Evolutionary conservation across 2,888 invertebrate genomes (phyloP), one percentile per base, ranked within the genome.

Genomic region (Heliconius sara): DNA sequence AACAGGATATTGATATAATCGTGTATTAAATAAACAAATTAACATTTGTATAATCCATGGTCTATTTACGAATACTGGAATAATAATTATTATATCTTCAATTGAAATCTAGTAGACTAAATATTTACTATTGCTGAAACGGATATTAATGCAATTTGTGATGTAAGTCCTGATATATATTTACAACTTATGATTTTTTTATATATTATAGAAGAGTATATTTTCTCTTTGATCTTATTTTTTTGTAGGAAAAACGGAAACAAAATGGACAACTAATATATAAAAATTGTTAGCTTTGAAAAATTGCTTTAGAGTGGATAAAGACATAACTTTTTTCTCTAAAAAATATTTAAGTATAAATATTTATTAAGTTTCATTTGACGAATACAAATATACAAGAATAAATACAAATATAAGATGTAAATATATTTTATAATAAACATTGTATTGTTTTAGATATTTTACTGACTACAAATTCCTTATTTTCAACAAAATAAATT

Each of bases 61-160:
- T 25, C 3, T 30, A 9, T 57, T 57, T 72, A 57, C 52, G n/a
- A 57, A 34, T 27, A 57, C 63, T 25, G 74, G 5, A 74, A 39
- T 74, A 74, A 74, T 74, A 63, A 43, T 30, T 13, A 72, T 34
- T 57, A 72, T 30, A 74, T 74, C 63, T 74, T 74, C 74, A 63
- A 74, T 63, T 43, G 63, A 74, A 34, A 22, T 63, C n/a, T 34
- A 60, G 74, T 34, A 74, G 74, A 74, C 74, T 74, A 74, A 74
- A 74, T 74, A 74, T 74, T 74, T 74, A 43, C 19, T 63, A 25
- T 74, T 43, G 25, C 12, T 57, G 9, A 43, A 63, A 1, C 74
- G 72, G 72, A 72, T 72, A 39, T 60, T 60, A n/a, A 63, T 43
- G 25, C 25, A 10, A 63, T 25, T 60, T 63, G 25, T 19, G 9